Evolutionary conservation across 1,140 invertebrate genomes (phyloP).

Genomic region (Drosophila seguyi): DNA sequence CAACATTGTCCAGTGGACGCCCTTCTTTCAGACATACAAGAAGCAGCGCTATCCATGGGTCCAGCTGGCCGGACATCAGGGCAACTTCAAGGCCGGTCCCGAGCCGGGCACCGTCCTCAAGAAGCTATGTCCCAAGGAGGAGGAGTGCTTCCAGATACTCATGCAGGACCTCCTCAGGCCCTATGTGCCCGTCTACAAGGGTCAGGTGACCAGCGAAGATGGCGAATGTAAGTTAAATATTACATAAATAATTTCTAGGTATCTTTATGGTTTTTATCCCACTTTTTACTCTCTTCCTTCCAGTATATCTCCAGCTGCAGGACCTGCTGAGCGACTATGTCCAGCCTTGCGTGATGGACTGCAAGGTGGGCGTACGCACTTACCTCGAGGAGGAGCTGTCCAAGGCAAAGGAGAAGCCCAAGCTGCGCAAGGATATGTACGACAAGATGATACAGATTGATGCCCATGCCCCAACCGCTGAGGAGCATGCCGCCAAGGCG

Average conservation of each 20-base stretch:
- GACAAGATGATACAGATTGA: constrained; percentile 99
- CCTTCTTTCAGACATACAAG: constrained; percentile 98
- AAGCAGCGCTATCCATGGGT: constrained; percentile 98
- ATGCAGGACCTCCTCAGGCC: constrained; percentile 95
- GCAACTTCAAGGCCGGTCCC: constrained; percentile 96
- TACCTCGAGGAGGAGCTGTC: constrained; percentile 97
- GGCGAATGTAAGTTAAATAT: constrained; percentile 94
- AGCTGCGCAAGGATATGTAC: constrained; percentile 98
- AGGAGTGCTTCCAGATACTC: constrained; percentile 93
- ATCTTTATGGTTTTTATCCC: not conserved
- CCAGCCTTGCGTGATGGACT: constrained; percentile 97
- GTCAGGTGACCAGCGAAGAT: constrained; percentile 91
- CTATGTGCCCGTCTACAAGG: constrained; percentile 96
- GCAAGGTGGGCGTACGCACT: constrained; percentile 97
- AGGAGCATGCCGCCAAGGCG: constrained; percentile 94
- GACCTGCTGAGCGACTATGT: constrained; percentile 96
- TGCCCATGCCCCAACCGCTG: constrained; percentile 93
- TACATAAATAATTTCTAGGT: constrained; percentile 60
- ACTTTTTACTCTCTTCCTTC: constrained; percentile 12
- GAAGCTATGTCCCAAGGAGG: constrained; percentile 95
- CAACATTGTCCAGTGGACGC: constrained; percentile 97
- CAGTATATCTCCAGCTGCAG: constrained; percentile 94
- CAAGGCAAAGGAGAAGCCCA: constrained; percentile 97
- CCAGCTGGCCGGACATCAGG: constrained; percentile 96
- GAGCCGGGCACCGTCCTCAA: constrained; percentile 97